A percentile compares a stretch with the other conserved stretches of the same genome.
Conservation (phyloP, 2,888 invertebrate genomes). For the Amphipyra tragopoginis region DNA sequence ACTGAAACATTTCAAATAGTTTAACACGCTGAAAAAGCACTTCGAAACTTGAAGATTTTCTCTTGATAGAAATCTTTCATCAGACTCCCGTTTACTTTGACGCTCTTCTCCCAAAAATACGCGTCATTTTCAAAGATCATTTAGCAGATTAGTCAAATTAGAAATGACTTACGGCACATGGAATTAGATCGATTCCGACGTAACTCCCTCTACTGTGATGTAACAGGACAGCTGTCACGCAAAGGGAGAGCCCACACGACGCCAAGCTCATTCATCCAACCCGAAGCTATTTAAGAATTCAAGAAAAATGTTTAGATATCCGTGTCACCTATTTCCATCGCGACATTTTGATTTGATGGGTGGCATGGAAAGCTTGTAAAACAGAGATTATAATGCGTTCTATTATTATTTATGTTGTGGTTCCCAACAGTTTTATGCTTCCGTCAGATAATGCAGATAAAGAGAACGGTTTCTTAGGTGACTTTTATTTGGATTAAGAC, state of each 20-base stretch:
- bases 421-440: constrained; percentile 67
- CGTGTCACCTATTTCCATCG: constrained; percentile 50
- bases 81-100: not conserved
- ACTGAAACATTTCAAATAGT: not conserved
- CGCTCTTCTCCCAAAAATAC: constrained; percentile 31
- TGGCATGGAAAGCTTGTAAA: constrained; percentile 52
- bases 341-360: constrained; percentile 51
- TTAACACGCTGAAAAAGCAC: not conserved
- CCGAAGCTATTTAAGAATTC: constrained; percentile 24
- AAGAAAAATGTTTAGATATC: constrained; percentile 42
- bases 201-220: constrained; percentile 24
- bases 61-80: constrained; percentile 21
- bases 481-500: constrained; percentile 45
- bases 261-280: constrained; percentile 42
- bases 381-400: constrained; percentile 56
- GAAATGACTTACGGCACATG: constrained; percentile 28
- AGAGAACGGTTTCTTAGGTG: constrained; percentile 45
- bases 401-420: constrained; percentile 66
- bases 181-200: constrained; percentile 16
- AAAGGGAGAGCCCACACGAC: constrained; percentile 33
- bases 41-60: constrained; percentile 5
- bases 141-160: constrained; percentile 39
- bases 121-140: constrained; percentile 28
- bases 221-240: constrained; percentile 46
- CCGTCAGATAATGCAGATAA: constrained; percentile 56